Percentiles rank a stretch among this genome's conserved stretches.
phyloP scores from a whole-genome alignment of 2,113 vertebrate species.

The Donacobius atricapilla region DNA sequence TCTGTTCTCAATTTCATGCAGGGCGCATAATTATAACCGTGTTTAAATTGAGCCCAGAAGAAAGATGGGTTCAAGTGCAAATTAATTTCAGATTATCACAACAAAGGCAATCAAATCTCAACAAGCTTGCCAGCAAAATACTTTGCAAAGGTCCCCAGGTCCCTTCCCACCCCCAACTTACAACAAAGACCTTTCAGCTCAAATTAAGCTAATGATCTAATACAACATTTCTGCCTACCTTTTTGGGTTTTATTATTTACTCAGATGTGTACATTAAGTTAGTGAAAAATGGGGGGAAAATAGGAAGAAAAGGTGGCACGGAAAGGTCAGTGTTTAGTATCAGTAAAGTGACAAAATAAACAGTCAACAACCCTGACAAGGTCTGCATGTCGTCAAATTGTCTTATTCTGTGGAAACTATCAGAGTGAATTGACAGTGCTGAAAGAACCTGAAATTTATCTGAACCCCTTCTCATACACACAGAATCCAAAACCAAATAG shows the following conservation, averaged over 20 bases:
- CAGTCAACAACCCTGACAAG: conserved; percentile 53
- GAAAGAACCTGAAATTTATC: conserved; percentile 67
- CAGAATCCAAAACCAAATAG: conserved; percentile 67
- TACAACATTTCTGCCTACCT: conserved; percentile 76
- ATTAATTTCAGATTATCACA: conserved; percentile 99
- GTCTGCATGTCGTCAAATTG: conserved; percentile 65
- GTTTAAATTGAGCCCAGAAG: conserved; percentile 96
- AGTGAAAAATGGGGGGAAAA: not conserved
- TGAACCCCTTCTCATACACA: conserved; percentile 45
- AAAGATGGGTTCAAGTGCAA: conserved; percentile 99
- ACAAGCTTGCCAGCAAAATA: conserved; percentile 87
- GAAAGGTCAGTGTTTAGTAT: conserved; percentile 72
- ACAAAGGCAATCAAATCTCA: conserved; percentile 94
- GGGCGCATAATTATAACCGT: conserved; percentile 89
- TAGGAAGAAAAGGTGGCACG: conserved; percentile 50
- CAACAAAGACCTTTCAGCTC: conserved; percentile 87
- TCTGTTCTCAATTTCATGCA: conserved; percentile 90
- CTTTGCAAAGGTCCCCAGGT: conserved; percentile 84
- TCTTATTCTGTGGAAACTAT: conserved; percentile 62
- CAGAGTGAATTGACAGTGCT: conserved; percentile 51
- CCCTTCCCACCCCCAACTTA: conserved; percentile 75
- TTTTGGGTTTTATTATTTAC: conserved; percentile 67
- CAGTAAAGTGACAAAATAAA: conserved; percentile 75
- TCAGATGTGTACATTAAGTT: conserved; percentile 58
- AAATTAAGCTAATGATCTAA: conserved; percentile 88